Percentiles rank a stretch among this genome's conserved stretches.
Evolutionary conservation across 2,888 invertebrate genomes (phyloP).

Genomic region (Branchellion lobata): DNA sequence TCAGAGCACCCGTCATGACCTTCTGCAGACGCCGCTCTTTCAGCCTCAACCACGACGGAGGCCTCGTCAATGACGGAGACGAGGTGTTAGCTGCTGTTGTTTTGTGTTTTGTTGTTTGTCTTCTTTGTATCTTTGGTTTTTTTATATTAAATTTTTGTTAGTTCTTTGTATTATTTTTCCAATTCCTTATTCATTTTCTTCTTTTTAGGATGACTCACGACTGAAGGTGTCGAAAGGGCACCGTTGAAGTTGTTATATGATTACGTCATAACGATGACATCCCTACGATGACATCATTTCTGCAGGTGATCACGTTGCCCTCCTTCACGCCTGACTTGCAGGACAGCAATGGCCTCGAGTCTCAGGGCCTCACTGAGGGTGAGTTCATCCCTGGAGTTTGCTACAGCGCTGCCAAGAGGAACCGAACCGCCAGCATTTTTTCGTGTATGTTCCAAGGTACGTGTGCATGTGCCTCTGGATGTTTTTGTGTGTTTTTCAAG

Average conservation of each 20-base stretch:
- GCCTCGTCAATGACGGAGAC: slow-evolving; percentile 50
- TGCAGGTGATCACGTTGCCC: slow-evolving; percentile 5
- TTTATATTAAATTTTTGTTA: too few species aligned
- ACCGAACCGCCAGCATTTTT: slow-evolving; percentile 43
- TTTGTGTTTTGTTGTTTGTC: too few species aligned
- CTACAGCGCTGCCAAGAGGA: slow-evolving; percentile 41
- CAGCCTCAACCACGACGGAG: slow-evolving; percentile 47
- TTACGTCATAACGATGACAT: too few species aligned
- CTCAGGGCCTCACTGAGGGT: slow-evolving; percentile 6
- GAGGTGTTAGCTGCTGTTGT: too few species aligned
- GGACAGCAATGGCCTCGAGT: neutral
- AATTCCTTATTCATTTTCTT: too few species aligned
- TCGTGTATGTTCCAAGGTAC: slow-evolving; percentile 33
- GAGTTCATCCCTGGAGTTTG: slow-evolving; percentile 36
- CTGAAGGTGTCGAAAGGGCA: slow-evolving; percentile 29
- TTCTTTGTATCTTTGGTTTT: too few species aligned
- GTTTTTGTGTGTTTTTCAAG: too few species aligned
- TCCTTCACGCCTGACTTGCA: neutral
- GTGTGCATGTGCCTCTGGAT: too few species aligned
- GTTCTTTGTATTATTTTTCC: too few species aligned
- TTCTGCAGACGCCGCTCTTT: slow-evolving; percentile 49
- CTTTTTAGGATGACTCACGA: slow-evolving; percentile 30
- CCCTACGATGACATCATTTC: neutral
- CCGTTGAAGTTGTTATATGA: neutral
- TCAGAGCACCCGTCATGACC: slow-evolving; percentile 22